Base-by-base conservation (phyloP, 1,140 invertebrate species). In the Drosophila sturtevanti region DNA sequence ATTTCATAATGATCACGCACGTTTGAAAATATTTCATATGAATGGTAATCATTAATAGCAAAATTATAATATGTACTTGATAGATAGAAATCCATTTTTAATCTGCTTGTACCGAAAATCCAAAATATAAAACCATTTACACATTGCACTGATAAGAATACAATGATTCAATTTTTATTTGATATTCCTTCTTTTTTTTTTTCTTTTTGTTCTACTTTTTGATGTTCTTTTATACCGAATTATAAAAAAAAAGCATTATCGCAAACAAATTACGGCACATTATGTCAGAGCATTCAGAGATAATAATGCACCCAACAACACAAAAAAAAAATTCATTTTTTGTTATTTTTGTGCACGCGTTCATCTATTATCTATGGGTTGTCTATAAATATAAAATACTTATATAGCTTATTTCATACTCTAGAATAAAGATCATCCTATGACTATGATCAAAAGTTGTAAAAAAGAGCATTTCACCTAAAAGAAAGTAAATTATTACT, bases 211-310 rank as follows among this genome's bases (percentile, higher is more conserved):
- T n/a, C n/a, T n/a, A n/a, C n/a, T n/a, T n/a, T 34, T 5, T 52
- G 16, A 11, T 12, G 4, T 51, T 51, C 18, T 52, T 10, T 10
- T 9, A 34, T 10, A 4, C 16, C 41, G 1, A 21, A 48, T n/a
- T n/a, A n/a, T n/a, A 48, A 48, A 48, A 10, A 48, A 48, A 48
- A 56, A 56, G 35, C 27, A 35, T 56, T 56, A 34, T 56, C 31
- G 41, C 54, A 56, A 24, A 31, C 27, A 56, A 34, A 56, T 34
- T 34, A 56, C 18, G 54, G 56, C 44, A 64, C 35, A 59, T 69
- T 68, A 73, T 63, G 65, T 63, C 70, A 63, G n/a, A 6, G 14
- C 18, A n/a, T 34, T 34, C 14, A 24, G 22, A 64, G 66, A 73
- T 68, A 41, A 60, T 56, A 56, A 18, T 56, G 54, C 54, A 56